Conservation (phyloP, 2,113 vertebrate species). For the Thalassoma bifasciatum region DNA sequence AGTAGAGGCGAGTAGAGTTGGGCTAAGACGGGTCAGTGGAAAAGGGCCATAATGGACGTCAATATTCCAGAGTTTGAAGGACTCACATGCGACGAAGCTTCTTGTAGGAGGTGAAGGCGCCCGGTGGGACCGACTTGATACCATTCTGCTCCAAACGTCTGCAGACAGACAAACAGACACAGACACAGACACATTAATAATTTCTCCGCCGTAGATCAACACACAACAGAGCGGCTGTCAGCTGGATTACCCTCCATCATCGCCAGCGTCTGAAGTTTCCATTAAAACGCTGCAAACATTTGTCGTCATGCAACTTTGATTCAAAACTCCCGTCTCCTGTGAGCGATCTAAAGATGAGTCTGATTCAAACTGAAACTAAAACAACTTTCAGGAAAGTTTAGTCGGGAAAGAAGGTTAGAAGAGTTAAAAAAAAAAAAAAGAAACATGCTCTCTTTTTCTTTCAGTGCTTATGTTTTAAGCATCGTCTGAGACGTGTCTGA, state of each 20-base stretch:
- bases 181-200: background rate
- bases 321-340: background rate
- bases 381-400: background rate
- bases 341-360: background rate
- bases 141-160: conserved; percentile 93
- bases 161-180: conserved; percentile 6
- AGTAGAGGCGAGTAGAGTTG: too few species aligned
- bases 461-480: too few species aligned
- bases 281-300: background rate
- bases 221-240: background rate
- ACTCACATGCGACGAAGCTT: conserved; percentile 94
- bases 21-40: too few species aligned
- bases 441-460: too few species aligned
- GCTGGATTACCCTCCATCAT: conserved; percentile 6
- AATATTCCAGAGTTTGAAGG: too few species aligned
- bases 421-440: too few species aligned
- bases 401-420: background rate
- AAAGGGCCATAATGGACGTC: too few species aligned
- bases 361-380: conserved; percentile 3
- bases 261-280: background rate
- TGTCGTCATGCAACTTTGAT: background rate
- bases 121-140: conserved; percentile 94
- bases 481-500: too few species aligned
- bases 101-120: conserved; percentile 93
- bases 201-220: background rate